A percentile compares a stretch with the other conserved stretches of the same genome.
These are phyloP conservation scores for Echinops telfairi DNA, from an alignment of 2,113 vertebrate species.

Conservation along the genomic window DNA sequence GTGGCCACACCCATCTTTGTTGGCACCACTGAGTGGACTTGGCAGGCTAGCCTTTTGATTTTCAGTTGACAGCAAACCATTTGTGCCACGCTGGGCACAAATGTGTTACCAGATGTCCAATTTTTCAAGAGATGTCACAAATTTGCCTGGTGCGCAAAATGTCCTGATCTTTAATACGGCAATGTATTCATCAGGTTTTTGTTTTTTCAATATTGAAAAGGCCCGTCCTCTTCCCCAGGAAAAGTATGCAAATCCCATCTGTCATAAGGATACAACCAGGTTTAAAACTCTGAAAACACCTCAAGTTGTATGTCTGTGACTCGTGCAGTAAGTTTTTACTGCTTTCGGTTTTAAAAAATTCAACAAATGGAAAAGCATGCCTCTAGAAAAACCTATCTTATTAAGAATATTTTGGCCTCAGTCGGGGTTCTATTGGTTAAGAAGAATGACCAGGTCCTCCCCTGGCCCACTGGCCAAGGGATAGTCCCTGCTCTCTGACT, in stretches of 20 bases:
- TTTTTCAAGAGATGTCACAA: constrained; percentile 7
- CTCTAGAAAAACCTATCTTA: no score
- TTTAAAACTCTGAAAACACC: constrained; percentile 12
- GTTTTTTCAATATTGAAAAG: background rate
- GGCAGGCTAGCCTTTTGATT: background rate
- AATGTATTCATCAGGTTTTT: background rate
- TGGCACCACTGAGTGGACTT: background rate
- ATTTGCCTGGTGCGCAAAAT: background rate
- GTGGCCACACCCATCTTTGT: background rate
- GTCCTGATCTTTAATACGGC: background rate
- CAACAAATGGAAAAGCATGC: background rate
- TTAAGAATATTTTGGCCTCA: background rate
- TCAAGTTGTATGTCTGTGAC: background rate
- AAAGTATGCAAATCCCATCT: background rate
- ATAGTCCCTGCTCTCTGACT: no score
- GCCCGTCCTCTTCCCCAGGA: background rate
- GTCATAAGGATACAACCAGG: background rate
- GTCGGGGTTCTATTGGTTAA: background rate
- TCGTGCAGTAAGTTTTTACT: background rate
- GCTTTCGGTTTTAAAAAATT: background rate
- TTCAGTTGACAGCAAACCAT: background rate
- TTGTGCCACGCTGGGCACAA: background rate
- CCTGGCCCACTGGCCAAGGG: no score
- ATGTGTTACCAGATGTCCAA: background rate
- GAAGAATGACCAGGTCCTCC: background rate